Base-by-base conservation (phyloP, 2,797 vertebrate genomes). In the Momotus momota region DNA sequence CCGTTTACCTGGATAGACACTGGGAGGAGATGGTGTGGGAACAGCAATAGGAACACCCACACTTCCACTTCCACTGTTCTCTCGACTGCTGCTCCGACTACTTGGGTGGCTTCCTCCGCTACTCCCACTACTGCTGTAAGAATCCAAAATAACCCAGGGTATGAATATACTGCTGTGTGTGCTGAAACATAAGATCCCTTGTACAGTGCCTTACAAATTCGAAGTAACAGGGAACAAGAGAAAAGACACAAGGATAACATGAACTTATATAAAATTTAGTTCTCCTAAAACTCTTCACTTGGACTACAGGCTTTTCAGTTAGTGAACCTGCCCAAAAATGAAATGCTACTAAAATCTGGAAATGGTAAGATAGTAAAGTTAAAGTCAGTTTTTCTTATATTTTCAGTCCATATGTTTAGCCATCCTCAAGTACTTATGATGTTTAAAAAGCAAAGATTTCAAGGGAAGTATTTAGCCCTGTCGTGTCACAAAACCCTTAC, bases 11-110 rank as follows among this genome's bases (percentile, higher is more conserved):
- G 99, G 99, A 96, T 99, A 99, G 89, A 98, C 99, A 25, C 98
- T 98, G 97, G 99, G 99, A 69, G 99, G 99, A 97, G 99, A 99
- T 0, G 99, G 99, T 16, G 99, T 99, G 4, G 99, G 99, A 94
- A 99, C 99, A 10, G 99, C 99, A 60, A 99, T 99, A 77, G 99
- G 99, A 52, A 99, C 98, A 23, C 99, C 99, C 83, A 99, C 99
- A 26, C 99, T 99, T 93, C 99, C 99, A 64, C 99, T 99, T 87
- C 99, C 99, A n/a, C 99, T 99, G 98, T 99, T 99, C 98, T 99
- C 99, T 77, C 99, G 98, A 97, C 99, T 99, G 98, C 99, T 99
- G 98, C 99, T 99, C 96, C 99, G 98, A 96, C 99, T 99, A 90
- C 99, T 99, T 45, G 99, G 99, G 95, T 99, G 99, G 97, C 99